A percentile compares a stretch with the other conserved stretches of the same genome.
Conservation (phyloP, 1,140 invertebrate species). For the Meteorus sp. region DNA sequence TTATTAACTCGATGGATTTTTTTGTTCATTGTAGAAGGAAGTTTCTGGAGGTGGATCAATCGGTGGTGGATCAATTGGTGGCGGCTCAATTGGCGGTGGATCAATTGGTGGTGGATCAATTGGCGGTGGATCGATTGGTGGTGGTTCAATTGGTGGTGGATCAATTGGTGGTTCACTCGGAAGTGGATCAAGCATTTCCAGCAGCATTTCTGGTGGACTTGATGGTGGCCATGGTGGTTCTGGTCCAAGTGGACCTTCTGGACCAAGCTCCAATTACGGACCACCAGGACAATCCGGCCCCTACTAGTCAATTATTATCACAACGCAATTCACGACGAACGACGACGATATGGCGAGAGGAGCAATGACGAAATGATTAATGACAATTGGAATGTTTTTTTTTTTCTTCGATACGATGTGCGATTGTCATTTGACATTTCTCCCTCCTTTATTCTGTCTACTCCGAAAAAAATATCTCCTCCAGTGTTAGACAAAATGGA, state of each 20-base stretch:
- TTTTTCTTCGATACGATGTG: neutral
- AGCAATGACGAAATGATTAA: neutral
- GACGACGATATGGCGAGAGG: neutral
- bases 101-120: conserved; percentile 43
- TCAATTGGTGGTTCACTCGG: conserved; percentile 47
- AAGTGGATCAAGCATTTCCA: conserved; percentile 35
- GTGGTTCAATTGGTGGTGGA: conserved; percentile 44
- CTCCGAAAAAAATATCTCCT: neutral
- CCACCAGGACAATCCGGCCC: conserved; percentile 62
- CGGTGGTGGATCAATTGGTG: conserved; percentile 42
- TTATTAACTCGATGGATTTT: too few species aligned
- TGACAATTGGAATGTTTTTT: conserved; percentile 7
- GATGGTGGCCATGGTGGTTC: conserved; percentile 52
- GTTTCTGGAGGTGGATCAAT: conserved; percentile 38
- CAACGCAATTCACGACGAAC: conserved; percentile 1
- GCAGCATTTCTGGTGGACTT: conserved; percentile 6
- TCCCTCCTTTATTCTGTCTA: neutral
- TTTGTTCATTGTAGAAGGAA: conserved; percentile 47
- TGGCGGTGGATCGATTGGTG: conserved; percentile 44
- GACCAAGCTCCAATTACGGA: conserved; percentile 66
- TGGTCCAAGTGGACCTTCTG: conserved; percentile 43
- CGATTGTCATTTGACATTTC: neutral
- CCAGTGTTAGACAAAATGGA: neutral
- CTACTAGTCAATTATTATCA: conserved; percentile 54
- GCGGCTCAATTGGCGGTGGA: conserved; percentile 42